Conservation (phyloP, 2,797 vertebrate genomes). For the Ctenopoma kingsleyae region DNA sequence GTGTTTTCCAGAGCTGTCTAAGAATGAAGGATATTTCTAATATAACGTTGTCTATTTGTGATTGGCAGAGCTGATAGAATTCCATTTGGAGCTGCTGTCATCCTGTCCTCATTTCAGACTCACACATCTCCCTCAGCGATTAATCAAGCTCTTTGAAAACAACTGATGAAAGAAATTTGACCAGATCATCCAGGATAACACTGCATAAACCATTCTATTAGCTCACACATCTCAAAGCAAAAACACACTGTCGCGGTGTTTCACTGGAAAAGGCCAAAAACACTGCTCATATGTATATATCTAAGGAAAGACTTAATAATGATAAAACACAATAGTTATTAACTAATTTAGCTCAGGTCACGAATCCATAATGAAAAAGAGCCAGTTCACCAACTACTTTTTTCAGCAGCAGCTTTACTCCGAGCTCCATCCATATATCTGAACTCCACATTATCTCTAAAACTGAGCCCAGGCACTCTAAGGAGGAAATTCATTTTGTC, state of each 20-base stretch:
- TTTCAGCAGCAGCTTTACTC: no score
- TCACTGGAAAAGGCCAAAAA: slow-evolving; percentile 12
- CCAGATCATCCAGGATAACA: slow-evolving; percentile 62
- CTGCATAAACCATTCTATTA: slow-evolving; percentile 59
- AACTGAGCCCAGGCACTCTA: no score
- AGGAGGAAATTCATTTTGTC: no score
- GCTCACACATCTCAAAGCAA: slow-evolving; percentile 29
- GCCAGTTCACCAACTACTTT: background rate
- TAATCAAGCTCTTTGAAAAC: slow-evolving; percentile 66
- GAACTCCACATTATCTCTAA: background rate
- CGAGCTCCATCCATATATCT: no score
- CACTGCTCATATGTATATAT: slow-evolving; percentile 3
- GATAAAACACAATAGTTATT: slow-evolving; percentile 6
- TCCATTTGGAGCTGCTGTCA: slow-evolving; percentile 62
- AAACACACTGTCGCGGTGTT: slow-evolving; percentile 21
- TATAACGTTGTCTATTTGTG: slow-evolving; percentile 59
- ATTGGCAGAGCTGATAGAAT: slow-evolving; percentile 72
- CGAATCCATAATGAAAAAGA: background rate
- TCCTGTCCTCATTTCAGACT: slow-evolving; percentile 63
- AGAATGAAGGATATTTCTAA: slow-evolving; percentile 64
- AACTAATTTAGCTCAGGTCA: slow-evolving; percentile 12
- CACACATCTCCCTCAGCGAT: slow-evolving; percentile 51
- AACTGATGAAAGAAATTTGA: slow-evolving; percentile 73
- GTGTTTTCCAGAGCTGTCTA: slow-evolving; percentile 41
- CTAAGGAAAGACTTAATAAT: slow-evolving; percentile 15